These are phyloP conservation scores for Geococcyx californianus DNA, from an alignment of 2,113 vertebrate species.

Conservation along the genomic window DNA sequence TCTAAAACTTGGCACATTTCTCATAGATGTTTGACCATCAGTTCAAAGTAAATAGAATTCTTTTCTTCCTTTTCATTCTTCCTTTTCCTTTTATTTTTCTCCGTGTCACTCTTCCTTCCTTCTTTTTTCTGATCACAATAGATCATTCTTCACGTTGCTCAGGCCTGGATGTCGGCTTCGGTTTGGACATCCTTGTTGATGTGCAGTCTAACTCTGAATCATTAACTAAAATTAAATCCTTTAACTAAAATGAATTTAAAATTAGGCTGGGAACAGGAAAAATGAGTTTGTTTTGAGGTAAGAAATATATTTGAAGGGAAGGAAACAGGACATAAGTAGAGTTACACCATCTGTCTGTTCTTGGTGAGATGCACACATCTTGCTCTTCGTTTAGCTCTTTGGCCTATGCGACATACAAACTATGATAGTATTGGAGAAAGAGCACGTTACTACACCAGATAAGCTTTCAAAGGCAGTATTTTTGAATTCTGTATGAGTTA, in stretches of 20 bases:
- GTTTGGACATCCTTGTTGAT: neutral
- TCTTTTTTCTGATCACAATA: neutral
- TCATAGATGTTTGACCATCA: neutral
- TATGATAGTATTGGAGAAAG: neutral
- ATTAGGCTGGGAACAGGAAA: neutral
- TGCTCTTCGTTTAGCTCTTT: neutral
- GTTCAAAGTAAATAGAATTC: slow-evolving; percentile 25
- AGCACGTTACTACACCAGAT: neutral
- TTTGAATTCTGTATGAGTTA: neutral
- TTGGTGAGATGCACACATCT: neutral
- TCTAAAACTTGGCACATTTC: neutral
- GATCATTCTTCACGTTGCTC: neutral
- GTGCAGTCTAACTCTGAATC: neutral
- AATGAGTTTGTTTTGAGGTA: neutral
- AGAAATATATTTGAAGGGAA: neutral
- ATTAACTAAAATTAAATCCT: neutral
- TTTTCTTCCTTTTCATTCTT: neutral
- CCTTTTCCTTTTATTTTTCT: slow-evolving; percentile 22
- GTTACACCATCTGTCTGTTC: neutral
- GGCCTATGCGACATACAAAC: neutral
- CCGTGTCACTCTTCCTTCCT: neutral
- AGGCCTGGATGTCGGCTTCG: neutral
- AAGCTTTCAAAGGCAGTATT: neutral
- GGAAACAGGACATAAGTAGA: neutral
- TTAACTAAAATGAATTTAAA: neutral